Percentiles rank a stretch among this genome's conserved stretches.
These are phyloP conservation scores for Emmelina monodactyla DNA, from an alignment of 2,888 invertebrate genomes.

Conservation along the genomic window DNA sequence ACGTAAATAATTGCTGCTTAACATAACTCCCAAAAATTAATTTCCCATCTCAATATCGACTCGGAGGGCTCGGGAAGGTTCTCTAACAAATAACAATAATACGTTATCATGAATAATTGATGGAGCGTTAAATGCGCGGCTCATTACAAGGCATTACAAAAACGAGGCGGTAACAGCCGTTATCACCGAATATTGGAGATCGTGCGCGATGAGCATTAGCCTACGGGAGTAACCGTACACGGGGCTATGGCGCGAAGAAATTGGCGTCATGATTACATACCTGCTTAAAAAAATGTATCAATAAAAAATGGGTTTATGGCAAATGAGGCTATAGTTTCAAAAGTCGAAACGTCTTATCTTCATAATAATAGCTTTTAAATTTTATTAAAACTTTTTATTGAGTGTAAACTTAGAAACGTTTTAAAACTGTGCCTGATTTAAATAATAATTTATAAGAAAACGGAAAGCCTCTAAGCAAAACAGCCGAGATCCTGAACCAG, in stretches of 20 bases:
- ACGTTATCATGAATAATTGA: constrained; percentile 32
- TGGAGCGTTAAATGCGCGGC: constrained; percentile 33
- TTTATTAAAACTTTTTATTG: too few species aligned
- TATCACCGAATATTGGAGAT: constrained; percentile 33
- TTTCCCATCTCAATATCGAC: too few species aligned
- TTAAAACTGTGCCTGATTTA: background rate
- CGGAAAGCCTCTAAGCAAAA: constrained; percentile 12
- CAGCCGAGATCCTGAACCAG: constrained; percentile 21
- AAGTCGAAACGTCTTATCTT: too few species aligned
- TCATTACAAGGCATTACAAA: constrained; percentile 37
- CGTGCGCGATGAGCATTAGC: constrained; percentile 9
- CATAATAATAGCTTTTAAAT: too few species aligned
- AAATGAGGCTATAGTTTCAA: too few species aligned
- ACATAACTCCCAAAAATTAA: too few species aligned
- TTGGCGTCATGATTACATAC: background rate
- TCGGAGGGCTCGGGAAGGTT: too few species aligned
- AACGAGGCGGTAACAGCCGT: constrained; percentile 33
- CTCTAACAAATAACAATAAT: constrained; percentile 23
- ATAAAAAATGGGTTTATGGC: too few species aligned
- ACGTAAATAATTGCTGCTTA: too few species aligned
- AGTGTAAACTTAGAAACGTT: constrained; percentile 1
- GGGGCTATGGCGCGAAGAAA: background rate
- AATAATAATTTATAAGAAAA: constrained; percentile 5
- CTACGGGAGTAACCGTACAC: constrained; percentile 5
- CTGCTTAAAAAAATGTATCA: too few species aligned